Base-by-base conservation (phyloP, 2,888 invertebrate genomes). In the Ennomos quercinarius region DNA sequence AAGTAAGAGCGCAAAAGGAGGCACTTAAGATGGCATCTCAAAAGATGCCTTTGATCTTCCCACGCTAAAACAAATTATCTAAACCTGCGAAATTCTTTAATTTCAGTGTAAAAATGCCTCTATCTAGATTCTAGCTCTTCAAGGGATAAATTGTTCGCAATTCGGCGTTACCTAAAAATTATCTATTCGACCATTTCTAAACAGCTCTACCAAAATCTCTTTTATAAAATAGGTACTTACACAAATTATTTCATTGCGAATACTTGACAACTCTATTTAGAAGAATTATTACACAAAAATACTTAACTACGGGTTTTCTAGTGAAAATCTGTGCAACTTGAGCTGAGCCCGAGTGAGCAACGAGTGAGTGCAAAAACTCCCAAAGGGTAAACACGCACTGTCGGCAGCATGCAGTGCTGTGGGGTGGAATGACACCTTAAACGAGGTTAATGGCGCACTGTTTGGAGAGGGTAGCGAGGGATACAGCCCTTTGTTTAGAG, bases 401-500 rank as follows among this genome's bases (percentile, higher is more conserved):
- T 43, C n/a, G 42, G 42, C 27, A 27, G 35, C 17, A 27, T 50
- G 44, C 45, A 41, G 58, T 63, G 58, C 46, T 40, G 52, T 62
- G 61, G 76, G 77, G 78, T 70, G 68, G 66, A 70, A 66, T 70
- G 74, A 74, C 72, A 74, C 68, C 70, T 67, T 71, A 76, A 83
- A 81, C 67, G 81, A 76, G 81, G 83, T 83, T 84, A 84, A 83
- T 82, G 76, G 82, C 80, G 73, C 80, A 76, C 48, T 68, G 71
- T 70, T 72, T 71, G 70, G n/a, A 27, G 65, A 57, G 68, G 66
- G 61, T 45, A 51, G 59, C 43, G 46, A 27, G 61, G 60, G 56
- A 41, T 39, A 36, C 57, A 57, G 53, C 72, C 80, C 76, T 76
- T 75, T 77, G 76, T 78, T 65, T 63, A 41, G 46, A 50, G 57